Percentiles rank a stretch among this genome's conserved stretches.
phyloP scores from a whole-genome alignment of 2,113 vertebrate genomes.

The Tachysurus vachellii region DNA sequence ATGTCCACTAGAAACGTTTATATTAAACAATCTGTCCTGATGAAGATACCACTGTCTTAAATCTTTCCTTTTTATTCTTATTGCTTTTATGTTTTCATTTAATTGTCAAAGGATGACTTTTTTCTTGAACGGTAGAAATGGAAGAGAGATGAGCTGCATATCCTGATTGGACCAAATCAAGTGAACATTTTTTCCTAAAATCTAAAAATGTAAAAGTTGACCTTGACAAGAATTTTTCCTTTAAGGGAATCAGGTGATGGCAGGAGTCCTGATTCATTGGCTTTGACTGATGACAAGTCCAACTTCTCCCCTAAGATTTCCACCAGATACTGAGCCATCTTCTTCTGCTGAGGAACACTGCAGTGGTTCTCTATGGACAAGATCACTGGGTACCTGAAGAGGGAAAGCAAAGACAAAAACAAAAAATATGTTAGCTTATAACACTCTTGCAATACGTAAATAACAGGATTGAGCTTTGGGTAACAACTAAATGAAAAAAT shows the following conservation, averaged over 20 bases:
- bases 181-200: no score
- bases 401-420: background rate
- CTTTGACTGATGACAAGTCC: conserved; percentile 81
- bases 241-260: conserved; percentile 88
- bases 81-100: background rate
- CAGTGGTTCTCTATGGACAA: conserved; percentile 98
- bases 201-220: conserved; percentile 50
- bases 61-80: background rate
- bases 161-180: no score
- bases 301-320: conserved; percentile 92
- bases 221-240: conserved; percentile 96
- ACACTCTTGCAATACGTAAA: background rate
- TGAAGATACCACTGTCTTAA: background rate
- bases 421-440: background rate
- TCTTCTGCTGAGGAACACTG: conserved; percentile 94
- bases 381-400: conserved; percentile 89
- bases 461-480: background rate
- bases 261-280: conserved; percentile 73
- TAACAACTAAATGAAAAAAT: background rate
- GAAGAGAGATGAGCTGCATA: no score
- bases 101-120: background rate
- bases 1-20: background rate
- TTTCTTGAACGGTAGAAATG: background rate
- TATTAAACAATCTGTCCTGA: background rate
- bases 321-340: conserved; percentile 92